Evolutionary conservation across 1,140 invertebrate species (phyloP).

Genomic region (Delia radicum): DNA sequence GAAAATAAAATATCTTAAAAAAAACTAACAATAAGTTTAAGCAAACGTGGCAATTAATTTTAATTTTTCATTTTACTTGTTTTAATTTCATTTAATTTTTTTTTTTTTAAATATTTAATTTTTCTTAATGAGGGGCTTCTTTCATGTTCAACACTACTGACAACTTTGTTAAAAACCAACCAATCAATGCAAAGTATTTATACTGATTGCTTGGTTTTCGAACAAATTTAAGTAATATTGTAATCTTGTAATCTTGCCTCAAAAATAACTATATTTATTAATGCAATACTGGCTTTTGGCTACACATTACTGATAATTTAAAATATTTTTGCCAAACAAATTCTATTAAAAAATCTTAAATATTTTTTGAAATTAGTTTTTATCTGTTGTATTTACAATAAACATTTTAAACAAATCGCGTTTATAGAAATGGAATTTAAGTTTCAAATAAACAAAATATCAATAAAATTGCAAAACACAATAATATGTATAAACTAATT

Average conservation of each 20-base stretch:
- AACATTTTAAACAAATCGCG: neutral
- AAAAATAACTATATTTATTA: too few relatives aligned
- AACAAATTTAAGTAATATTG: too few relatives aligned
- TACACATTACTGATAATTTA: neutral
- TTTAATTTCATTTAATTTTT: too few relatives aligned
- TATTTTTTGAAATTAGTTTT: slow-evolving; percentile 3
- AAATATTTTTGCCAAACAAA: neutral
- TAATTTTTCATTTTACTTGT: neutral
- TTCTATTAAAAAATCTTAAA: neutral
- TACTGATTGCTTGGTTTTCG: too few relatives aligned
- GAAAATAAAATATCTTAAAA: neutral
- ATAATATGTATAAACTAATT: too few relatives aligned
- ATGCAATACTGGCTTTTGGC: neutral
- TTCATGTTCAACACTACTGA: too few relatives aligned
- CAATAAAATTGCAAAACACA: neutral
- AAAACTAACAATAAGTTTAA: neutral
- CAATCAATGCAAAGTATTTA: too few relatives aligned
- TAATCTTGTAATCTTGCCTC: too few relatives aligned
- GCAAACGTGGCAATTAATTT: neutral
- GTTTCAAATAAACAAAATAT: neutral
- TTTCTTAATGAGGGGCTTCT: too few relatives aligned
- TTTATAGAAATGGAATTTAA: neutral
- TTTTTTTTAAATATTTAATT: too few relatives aligned
- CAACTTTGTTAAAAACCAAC: too few relatives aligned
- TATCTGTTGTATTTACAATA: slow-evolving; percentile 12